Percentiles rank a stretch among this genome's conserved stretches.
phyloP scores from a whole-genome alignment of 2,888 invertebrate genomes.

The Amphipyra tragopoginis region DNA sequence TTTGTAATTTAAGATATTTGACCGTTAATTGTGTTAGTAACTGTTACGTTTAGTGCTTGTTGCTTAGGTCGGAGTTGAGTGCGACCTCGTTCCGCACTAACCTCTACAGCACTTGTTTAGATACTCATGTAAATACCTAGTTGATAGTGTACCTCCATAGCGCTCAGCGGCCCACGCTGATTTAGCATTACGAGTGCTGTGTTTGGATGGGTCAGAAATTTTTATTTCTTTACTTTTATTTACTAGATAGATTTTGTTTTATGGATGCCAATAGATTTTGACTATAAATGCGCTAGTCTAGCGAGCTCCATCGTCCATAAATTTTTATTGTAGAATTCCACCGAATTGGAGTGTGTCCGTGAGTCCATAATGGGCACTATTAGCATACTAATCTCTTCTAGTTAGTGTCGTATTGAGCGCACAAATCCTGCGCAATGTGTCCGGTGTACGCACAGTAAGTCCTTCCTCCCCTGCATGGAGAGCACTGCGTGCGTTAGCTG shows the following conservation, averaged over 20 bases:
- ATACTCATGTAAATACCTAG: conserved; percentile 78
- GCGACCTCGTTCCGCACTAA: conserved; percentile 71
- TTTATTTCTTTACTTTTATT: conserved; percentile 71
- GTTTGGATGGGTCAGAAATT: conserved; percentile 88
- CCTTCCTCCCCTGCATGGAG: conserved; percentile 76
- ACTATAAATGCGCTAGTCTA: conserved; percentile 83
- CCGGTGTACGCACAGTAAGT: conserved; percentile 75
- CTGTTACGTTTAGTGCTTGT: conserved; percentile 86
- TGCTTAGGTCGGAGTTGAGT: conserved; percentile 77
- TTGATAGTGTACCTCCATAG: conserved; percentile 77
- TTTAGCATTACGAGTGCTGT: conserved; percentile 80
- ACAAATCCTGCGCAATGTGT: conserved; percentile 75
- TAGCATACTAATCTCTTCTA: conserved; percentile 88
- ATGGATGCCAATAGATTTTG: conserved; percentile 83
- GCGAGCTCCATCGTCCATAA: conserved; percentile 85
- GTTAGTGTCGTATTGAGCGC: conserved; percentile 79
- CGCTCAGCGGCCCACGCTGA: conserved; percentile 70
- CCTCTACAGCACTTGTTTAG: conserved; percentile 71
- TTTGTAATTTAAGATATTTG: conserved; percentile 87
- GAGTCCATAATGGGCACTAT: conserved; percentile 79
- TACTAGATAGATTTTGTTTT: conserved; percentile 79
- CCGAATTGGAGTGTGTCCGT: conserved; percentile 77
- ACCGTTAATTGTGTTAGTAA: conserved; percentile 86
- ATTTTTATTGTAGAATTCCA: conserved; percentile 83
- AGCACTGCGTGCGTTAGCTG: conserved; percentile 59